Conservation (phyloP, 2,888 invertebrate genomes). For the Xylocampa areola region DNA sequence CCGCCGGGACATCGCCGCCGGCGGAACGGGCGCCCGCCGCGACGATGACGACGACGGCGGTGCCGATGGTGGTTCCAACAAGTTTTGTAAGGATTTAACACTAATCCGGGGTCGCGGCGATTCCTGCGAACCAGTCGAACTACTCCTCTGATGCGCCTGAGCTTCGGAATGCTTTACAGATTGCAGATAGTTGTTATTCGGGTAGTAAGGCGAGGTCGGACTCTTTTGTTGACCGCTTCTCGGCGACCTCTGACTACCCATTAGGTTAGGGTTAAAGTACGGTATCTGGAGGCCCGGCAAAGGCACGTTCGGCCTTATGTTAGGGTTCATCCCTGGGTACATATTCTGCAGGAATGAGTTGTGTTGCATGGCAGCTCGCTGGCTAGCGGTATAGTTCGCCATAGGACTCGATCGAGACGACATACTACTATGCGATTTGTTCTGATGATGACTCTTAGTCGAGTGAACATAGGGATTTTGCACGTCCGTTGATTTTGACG, state of each 20-base stretch:
- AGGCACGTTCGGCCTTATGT: constrained; percentile 77
- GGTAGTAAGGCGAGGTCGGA: constrained; percentile 82
- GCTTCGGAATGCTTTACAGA: constrained; percentile 78
- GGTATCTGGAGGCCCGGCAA: constrained; percentile 81
- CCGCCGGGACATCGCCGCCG: constrained; percentile 81
- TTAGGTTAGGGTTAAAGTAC: constrained; percentile 80
- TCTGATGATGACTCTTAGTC: constrained; percentile 80
- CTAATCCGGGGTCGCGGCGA: constrained; percentile 90
- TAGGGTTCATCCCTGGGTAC: constrained; percentile 81
- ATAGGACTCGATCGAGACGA: constrained; percentile 88
- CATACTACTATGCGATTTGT: constrained; percentile 74
- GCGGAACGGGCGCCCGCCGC: constrained; percentile 70
- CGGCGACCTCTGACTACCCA: constrained; percentile 79
- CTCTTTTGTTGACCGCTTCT: constrained; percentile 80
- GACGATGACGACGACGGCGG: constrained; percentile 79
- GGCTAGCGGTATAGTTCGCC: constrained; percentile 79
- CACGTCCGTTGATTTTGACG: constrained; percentile 79
- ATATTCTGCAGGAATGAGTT: constrained; percentile 75
- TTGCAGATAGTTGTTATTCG: constrained; percentile 84
- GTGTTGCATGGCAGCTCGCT: constrained; percentile 72
- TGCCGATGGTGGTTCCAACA: constrained; percentile 88
- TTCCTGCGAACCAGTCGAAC: constrained; percentile 76
- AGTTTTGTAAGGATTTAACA: constrained; percentile 91
- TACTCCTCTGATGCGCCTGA: constrained; percentile 67
- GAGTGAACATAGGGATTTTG: constrained; percentile 85